Conservation (phyloP, 2,113 vertebrate genomes). For the Hucho hucho region DNA sequence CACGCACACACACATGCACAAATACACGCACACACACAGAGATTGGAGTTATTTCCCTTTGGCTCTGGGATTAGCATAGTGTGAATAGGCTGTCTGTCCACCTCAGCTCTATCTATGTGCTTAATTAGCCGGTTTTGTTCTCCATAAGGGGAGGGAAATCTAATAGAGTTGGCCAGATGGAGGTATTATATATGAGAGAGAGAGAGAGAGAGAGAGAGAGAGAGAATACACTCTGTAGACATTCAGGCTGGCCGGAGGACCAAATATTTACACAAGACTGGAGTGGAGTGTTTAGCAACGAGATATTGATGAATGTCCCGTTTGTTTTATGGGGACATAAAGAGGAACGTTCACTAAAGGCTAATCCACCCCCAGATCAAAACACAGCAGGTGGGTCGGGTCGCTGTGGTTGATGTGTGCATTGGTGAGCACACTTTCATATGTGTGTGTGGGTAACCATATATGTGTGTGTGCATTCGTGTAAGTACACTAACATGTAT, state of each 20-base stretch:
- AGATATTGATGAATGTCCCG: slow-evolving; percentile 10
- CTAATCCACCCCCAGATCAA: not conserved
- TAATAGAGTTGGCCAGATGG: slow-evolving; percentile 25
- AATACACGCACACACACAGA: too few relatives aligned
- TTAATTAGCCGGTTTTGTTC: slow-evolving; percentile 46
- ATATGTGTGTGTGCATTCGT: not conserved
- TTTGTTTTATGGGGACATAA: not conserved
- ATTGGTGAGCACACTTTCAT: not conserved
- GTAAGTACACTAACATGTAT: not conserved
- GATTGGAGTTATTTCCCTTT: slow-evolving; percentile 5
- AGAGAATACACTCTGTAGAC: slow-evolving; percentile 16
- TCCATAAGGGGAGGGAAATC: slow-evolving; percentile 34
- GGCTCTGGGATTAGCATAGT: slow-evolving; percentile 42
- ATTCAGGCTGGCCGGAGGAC: slow-evolving; percentile 28
- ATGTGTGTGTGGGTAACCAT: not conserved
- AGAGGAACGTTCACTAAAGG: slow-evolving; percentile 3
- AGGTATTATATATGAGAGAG: too few relatives aligned
- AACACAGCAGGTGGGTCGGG: not conserved
- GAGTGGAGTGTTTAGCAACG: slow-evolving; percentile 20
- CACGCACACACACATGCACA: too few relatives aligned
- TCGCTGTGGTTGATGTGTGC: not conserved
- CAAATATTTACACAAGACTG: slow-evolving; percentile 46
- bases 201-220: too few relatives aligned
- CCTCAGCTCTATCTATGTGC: slow-evolving; percentile 13
- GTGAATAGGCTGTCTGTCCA: slow-evolving; percentile 36